A percentile compares a stretch with the other conserved stretches of the same genome.
Conservation (phyloP, 1,140 invertebrate species). For the Calephelis nemesis region DNA sequence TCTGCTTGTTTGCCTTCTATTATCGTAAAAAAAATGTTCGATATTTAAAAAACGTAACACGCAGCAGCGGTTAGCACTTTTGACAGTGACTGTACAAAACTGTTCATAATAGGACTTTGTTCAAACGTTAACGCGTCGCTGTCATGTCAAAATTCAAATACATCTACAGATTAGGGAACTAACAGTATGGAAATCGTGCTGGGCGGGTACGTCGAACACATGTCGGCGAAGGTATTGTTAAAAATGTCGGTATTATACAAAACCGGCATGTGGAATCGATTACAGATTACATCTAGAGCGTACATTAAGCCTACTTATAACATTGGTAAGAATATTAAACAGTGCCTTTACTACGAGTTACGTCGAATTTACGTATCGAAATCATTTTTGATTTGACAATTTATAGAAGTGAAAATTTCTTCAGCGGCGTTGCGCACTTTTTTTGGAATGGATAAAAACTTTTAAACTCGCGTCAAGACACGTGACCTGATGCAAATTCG, state of each 20-base stretch:
- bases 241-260: constrained; percentile 44
- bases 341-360: too few relatives aligned
- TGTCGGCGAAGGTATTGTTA: constrained; percentile 59
- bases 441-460: too few relatives aligned
- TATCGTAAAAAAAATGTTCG: too few relatives aligned
- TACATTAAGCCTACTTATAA: constrained; percentile 30
- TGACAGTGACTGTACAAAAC: background rate
- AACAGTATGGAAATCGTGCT: constrained; percentile 61
- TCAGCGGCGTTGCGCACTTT: too few relatives aligned
- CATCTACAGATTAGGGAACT: constrained; percentile 42
- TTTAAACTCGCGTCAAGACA: too few relatives aligned
- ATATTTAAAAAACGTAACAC: background rate
- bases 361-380: too few relatives aligned
- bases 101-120: constrained; percentile 29
- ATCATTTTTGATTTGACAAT: too few relatives aligned
- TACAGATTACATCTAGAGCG: constrained; percentile 43
- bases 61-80: background rate
- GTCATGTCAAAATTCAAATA: constrained; percentile 62
- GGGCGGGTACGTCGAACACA: constrained; percentile 50
- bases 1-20: too few relatives aligned
- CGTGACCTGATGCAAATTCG: too few relatives aligned
- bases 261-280: constrained; percentile 50
- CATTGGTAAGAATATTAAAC: constrained; percentile 1
- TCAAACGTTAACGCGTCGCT: constrained; percentile 61
- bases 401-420: too few relatives aligned